These are phyloP conservation scores for Oreamnos americanus DNA, from an alignment of 2,113 vertebrate species.

Conservation along the genomic window DNA sequence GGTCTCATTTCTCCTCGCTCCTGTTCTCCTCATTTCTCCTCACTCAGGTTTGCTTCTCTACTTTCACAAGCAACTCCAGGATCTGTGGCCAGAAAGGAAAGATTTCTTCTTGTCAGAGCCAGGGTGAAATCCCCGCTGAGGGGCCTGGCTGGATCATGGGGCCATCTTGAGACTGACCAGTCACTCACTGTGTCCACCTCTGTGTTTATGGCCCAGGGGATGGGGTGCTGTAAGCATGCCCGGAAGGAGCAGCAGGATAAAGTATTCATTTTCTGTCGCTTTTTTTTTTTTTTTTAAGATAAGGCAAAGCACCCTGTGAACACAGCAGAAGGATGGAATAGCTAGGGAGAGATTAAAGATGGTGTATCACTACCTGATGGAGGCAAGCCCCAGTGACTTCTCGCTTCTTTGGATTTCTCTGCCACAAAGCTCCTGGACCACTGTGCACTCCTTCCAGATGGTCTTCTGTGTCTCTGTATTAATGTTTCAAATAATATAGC, in stretches of 20 bases:
- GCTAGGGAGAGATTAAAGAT: background rate
- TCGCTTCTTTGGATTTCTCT: background rate
- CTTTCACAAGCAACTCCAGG: background rate
- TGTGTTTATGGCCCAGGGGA: background rate
- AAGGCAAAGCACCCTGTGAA: background rate
- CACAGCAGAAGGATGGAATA: background rate
- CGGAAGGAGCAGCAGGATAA: background rate
- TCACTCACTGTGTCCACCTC: background rate
- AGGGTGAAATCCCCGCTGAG: background rate
- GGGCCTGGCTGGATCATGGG: background rate
- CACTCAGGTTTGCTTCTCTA: background rate
- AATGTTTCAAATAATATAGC: background rate
- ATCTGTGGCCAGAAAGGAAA: background rate
- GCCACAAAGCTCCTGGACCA: background rate
- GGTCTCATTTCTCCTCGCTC: background rate
- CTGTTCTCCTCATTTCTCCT: background rate
- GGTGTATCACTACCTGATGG: accelerated
- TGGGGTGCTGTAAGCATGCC: background rate
- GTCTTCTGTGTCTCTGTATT: background rate
- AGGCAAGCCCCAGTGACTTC: background rate
- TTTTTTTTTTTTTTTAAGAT: background rate
- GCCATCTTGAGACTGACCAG: background rate
- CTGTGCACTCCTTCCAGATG: background rate
- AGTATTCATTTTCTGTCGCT: background rate
- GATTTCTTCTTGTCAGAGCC: background rate